Percentiles rank a stretch among this genome's conserved stretches.
These are phyloP conservation scores for Sinocyclocheilus anophthalmus DNA, from an alignment of 2,113 vertebrate species.

Conservation along the genomic window DNA sequence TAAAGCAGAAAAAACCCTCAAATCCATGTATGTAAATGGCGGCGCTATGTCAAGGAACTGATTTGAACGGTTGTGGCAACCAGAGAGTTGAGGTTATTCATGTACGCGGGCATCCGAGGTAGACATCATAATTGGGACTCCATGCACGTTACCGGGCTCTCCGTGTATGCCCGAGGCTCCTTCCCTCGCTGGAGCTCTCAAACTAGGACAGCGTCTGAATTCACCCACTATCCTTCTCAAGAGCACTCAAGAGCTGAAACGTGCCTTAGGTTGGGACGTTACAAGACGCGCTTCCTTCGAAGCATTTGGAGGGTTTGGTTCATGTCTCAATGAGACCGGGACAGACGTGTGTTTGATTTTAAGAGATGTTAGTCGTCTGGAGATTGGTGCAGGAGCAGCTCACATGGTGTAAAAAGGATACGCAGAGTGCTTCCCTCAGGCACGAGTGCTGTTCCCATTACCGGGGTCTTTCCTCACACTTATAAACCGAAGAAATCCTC, in stretches of 20 bases:
- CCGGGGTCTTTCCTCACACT: background rate
- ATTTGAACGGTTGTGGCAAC: conserved; percentile 30
- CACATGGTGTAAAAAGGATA: background rate
- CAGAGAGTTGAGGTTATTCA: conserved; percentile 36
- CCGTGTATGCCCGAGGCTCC: conserved; percentile 13
- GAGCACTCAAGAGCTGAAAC: background rate
- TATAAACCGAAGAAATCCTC: background rate
- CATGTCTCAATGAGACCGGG: background rate
- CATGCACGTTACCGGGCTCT: conserved; percentile 16
- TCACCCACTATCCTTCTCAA: background rate
- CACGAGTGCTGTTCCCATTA: conserved; percentile 8
- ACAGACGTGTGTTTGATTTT: conserved; percentile 19
- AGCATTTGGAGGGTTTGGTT: conserved; percentile 9
- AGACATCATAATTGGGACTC: conserved; percentile 26
- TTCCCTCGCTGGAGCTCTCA: conserved; percentile 8
- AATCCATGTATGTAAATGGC: conserved; percentile 23
- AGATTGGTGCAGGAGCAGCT: conserved; percentile 22
- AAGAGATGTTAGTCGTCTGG: background rate
- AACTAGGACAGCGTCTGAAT: conserved; percentile 18
- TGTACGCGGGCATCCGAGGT: background rate
- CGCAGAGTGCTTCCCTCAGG: conserved; percentile 19
- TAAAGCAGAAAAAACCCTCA: background rate
- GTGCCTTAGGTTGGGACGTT: background rate
- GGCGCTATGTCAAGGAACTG: background rate
- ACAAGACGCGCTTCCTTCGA: background rate